Evolutionary conservation across 53 echinoderm and acorn worm genomes (phyloP).

Genomic region (Hippasteria phrygiana): DNA sequence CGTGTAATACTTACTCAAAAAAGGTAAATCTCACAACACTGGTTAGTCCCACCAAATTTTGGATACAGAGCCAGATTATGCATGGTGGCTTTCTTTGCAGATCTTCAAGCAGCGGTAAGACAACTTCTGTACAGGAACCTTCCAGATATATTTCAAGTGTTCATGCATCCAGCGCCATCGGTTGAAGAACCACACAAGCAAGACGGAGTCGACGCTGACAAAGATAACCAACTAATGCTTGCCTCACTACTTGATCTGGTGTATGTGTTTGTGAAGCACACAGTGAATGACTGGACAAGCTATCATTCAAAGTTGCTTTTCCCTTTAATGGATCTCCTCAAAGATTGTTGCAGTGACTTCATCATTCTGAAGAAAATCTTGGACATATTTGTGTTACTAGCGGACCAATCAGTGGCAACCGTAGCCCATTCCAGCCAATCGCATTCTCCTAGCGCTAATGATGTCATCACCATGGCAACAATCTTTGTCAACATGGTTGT

Average conservation of each 20-base stretch:
- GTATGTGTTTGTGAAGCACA: constrained; percentile 1
- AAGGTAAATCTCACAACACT: too few species aligned
- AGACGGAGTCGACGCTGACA: not conserved
- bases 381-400: not conserved
- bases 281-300: not conserved
- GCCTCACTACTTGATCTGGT: constrained; percentile 41
- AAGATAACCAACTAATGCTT: not conserved
- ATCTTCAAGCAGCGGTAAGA: not conserved
- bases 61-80: not conserved
- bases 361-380: constrained; percentile 63
- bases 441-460: not conserved
- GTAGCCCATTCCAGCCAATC: not conserved
- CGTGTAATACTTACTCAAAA: too few species aligned
- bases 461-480: constrained; percentile 8
- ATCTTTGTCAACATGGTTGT: constrained; percentile 31
- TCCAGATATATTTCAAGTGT: constrained; percentile 20
- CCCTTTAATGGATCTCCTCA: not conserved
- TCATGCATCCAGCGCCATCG: not conserved
- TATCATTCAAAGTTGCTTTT: not conserved
- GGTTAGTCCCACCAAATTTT: not conserved
- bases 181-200: not conserved
- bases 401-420: not conserved
- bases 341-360: not conserved
- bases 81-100: not conserved
- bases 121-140: constrained; percentile 20